Percentiles rank a stretch among this genome's conserved stretches.
phyloP scores from a whole-genome alignment of 2,797 vertebrate genomes.

The Mus minutoides region DNA sequence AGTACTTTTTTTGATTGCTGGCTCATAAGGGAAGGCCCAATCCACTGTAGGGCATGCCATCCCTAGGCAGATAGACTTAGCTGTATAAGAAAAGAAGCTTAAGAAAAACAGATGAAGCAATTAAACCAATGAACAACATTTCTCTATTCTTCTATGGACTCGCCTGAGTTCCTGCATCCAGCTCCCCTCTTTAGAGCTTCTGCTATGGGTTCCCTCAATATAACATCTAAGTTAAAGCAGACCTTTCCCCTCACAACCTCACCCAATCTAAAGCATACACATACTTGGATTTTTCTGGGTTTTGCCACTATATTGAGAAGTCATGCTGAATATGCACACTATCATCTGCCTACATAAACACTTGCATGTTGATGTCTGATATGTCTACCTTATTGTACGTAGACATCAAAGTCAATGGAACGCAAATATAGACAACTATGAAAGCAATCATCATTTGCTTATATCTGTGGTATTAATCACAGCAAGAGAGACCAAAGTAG shows the following conservation, averaged over 20 bases:
- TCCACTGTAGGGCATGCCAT: neutral
- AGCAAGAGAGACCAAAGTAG: neutral
- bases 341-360: neutral
- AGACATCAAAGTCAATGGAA: too few relatives aligned
- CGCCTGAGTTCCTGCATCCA: neutral
- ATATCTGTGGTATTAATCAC: neutral
- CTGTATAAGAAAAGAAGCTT: neutral
- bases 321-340: neutral
- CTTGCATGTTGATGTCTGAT: neutral
- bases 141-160: neutral
- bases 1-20: neutral
- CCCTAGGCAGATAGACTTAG: neutral
- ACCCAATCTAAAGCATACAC: neutral
- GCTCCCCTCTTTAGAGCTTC: too few relatives aligned
- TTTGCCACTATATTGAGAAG: neutral
- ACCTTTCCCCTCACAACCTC: too few relatives aligned
- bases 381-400: neutral
- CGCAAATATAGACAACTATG: too few relatives aligned
- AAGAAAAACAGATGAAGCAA: neutral
- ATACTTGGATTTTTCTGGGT: neutral
- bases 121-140: neutral
- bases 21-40: neutral
- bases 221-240: neutral
- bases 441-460: too few relatives aligned
- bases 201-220: too few relatives aligned